Evolutionary conservation across 2,113 vertebrate genomes (phyloP).

Genomic region (Cephalopholis sonnerati): DNA sequence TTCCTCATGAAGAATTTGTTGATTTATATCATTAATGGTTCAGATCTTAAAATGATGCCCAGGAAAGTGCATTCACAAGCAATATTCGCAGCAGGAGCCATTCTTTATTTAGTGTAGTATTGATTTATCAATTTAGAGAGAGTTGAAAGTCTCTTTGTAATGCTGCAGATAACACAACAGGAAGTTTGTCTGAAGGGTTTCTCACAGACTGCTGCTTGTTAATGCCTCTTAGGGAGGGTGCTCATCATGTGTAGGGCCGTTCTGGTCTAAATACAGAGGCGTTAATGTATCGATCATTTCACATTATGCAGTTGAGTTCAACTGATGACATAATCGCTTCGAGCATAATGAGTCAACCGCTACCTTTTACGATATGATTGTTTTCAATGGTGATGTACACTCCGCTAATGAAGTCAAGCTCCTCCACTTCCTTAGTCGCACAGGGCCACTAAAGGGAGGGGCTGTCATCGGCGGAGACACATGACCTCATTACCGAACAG

Average conservation of each 20-base stretch:
- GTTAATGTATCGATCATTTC: slow-evolving; percentile 25
- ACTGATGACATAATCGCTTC: neutral
- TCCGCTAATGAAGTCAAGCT: slow-evolving; percentile 41
- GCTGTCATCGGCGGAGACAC: slow-evolving; percentile 18
- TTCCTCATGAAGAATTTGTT: slow-evolving; percentile 17
- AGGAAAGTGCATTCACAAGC: slow-evolving; percentile 29
- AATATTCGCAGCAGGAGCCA: slow-evolving; percentile 21
- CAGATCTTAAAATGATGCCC: neutral
- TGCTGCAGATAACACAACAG: slow-evolving; percentile 35
- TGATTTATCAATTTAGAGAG: slow-evolving; percentile 46
- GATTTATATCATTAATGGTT: slow-evolving; percentile 25
- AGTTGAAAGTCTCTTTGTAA: slow-evolving; percentile 32
- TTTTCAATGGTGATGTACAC: slow-evolving; percentile 3
- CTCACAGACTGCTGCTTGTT: slow-evolving; percentile 21
- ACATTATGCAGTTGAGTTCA: slow-evolving; percentile 2
- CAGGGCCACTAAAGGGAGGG: slow-evolving; percentile 27
- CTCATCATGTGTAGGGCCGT: neutral
- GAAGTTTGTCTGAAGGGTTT: slow-evolving; percentile 36
- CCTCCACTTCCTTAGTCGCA: slow-evolving; percentile 23
- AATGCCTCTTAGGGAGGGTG: neutral
- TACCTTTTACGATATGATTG: slow-evolving; percentile 25
- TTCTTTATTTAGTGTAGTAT: slow-evolving; percentile 56
- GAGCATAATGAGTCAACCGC: neutral
- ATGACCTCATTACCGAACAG: slow-evolving; percentile 67
- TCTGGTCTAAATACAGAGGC: slow-evolving; percentile 15